Percentiles rank a stretch among this genome's conserved stretches.
phyloP scores from a whole-genome alignment of 2,888 invertebrate genomes.

The Pocota personata region DNA sequence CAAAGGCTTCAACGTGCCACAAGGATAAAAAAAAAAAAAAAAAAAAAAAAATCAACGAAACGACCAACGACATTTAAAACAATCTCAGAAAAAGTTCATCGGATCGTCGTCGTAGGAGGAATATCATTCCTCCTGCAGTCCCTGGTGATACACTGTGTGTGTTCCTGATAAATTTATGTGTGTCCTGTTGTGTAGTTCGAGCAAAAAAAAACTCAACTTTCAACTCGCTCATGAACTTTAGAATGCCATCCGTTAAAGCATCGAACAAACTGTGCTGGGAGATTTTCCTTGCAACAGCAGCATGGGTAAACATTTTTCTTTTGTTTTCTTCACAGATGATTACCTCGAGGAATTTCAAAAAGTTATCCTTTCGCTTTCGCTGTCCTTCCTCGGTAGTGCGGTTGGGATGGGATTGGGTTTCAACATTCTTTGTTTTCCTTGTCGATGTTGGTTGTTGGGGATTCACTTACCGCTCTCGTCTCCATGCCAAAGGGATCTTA shows the following conservation, averaged over 20 bases:
- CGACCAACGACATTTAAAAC: constrained; percentile 7
- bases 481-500: neutral
- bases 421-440: constrained; percentile 31
- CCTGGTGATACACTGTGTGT: constrained; percentile 15
- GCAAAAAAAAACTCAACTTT: neutral
- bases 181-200: neutral
- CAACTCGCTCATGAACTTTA: constrained; percentile 27
- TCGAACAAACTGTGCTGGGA: constrained; percentile 23
- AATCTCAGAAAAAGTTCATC: constrained; percentile 8
- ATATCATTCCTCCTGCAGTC: neutral
- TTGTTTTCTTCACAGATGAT: constrained; percentile 66
- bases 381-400: neutral
- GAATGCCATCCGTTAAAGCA: constrained; percentile 4
- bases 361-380: constrained; percentile 53
- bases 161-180: constrained; percentile 35
- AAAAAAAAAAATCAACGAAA: neutral
- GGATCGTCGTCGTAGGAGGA: neutral
- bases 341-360: constrained; percentile 64
- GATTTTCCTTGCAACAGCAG: neutral
- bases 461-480: too few relatives aligned
- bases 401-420: neutral
- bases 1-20: neutral
- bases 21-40: neutral
- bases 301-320: constrained; percentile 33
- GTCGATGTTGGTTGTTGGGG: constrained; percentile 3